These are phyloP conservation scores for Therioaphis trifolii DNA, from an alignment of 2,888 invertebrate genomes.

Conservation along the genomic window DNA sequence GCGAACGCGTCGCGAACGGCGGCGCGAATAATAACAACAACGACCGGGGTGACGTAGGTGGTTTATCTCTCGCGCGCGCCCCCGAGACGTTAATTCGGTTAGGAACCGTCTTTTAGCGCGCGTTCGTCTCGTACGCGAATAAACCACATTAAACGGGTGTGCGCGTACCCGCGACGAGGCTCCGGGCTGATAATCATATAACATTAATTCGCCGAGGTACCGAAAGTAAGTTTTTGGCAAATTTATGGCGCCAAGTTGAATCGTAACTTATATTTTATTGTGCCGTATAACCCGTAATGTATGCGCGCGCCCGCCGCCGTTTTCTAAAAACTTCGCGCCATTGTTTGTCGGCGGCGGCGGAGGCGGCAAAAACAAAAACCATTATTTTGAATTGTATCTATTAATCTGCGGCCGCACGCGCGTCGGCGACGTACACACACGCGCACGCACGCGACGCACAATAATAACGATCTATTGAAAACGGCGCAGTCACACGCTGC, in stretches of 20 bases:
- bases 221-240: constrained; percentile 56
- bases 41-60: too few species aligned
- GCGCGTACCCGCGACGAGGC: background rate
- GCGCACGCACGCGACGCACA: too few species aligned
- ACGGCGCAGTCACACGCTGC: constrained; percentile 9
- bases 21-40: too few species aligned
- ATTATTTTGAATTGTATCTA: constrained; percentile 49
- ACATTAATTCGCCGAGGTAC: constrained; percentile 55
- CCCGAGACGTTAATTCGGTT: constrained; percentile 9
- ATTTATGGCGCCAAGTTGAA: constrained; percentile 51
- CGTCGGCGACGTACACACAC: background rate
- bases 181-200: constrained; percentile 35
- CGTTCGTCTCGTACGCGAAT: constrained; percentile 12
- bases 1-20: too few species aligned
- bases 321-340: constrained; percentile 50
- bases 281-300: constrained; percentile 36
- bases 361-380: constrained; percentile 39
- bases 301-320: constrained; percentile 17
- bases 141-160: constrained; percentile 6
- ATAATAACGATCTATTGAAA: constrained; percentile 43
- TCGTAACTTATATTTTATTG: constrained; percentile 62
- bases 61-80: background rate
- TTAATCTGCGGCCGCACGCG: constrained; percentile 26
- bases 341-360: background rate
- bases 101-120: background rate